Evolutionary conservation across 2,113 vertebrate species (phyloP).

Genomic region (Propithecus coquereli): DNA sequence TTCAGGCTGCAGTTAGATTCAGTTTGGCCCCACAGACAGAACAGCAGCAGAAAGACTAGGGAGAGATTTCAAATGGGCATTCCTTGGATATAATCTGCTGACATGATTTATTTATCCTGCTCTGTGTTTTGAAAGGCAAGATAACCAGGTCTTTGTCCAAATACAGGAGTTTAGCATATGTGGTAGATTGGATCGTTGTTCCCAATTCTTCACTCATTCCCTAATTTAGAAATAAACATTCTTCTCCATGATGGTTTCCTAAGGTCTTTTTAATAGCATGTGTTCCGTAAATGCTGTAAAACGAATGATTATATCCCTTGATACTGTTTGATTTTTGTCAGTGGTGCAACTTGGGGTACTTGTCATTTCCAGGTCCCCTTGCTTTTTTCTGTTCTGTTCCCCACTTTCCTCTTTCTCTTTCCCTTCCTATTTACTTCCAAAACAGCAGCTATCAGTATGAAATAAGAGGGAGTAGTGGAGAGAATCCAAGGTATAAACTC

Average conservation of each 20-base stretch:
- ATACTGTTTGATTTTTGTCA: slow-evolving; percentile 4
- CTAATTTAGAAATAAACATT: slow-evolving; percentile 7
- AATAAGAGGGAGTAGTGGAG: slow-evolving; percentile 22
- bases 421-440: not conserved
- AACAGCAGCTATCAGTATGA: not conserved
- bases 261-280: not conserved
- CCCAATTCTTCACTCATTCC: not conserved
- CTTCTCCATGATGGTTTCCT: not conserved
- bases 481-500: slow-evolving; percentile 27
- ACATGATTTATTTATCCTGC: not conserved
- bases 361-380: slow-evolving; percentile 19
- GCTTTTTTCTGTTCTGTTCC: not conserved
- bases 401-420: not conserved
- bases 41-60: not conserved
- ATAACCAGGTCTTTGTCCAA: not conserved
- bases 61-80: not conserved
- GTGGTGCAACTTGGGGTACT: not conserved
- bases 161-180: not conserved
- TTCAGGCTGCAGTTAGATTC: not conserved
- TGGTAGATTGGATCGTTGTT: not conserved
- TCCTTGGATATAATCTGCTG: not conserved
- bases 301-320: not conserved
- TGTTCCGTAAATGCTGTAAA: slow-evolving; percentile 1
- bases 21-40: not conserved
- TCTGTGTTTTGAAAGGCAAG: not conserved